Evolutionary conservation across 2,113 vertebrate genomes (phyloP).

Genomic region (Bos javanicus): DNA sequence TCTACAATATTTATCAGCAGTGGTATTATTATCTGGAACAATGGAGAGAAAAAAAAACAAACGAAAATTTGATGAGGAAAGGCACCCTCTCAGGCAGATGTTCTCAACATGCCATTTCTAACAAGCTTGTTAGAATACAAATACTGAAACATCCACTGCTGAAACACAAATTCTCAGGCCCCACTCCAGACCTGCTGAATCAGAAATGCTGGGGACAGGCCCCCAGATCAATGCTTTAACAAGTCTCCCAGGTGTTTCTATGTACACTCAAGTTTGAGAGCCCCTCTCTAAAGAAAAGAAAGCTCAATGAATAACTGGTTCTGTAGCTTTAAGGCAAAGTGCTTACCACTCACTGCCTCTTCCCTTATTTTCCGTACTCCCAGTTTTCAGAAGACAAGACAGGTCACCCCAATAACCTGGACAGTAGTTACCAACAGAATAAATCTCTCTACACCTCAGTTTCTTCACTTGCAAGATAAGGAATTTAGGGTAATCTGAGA

Average conservation of each 20-base stretch:
- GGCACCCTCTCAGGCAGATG: not conserved
- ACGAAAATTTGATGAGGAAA: not conserved
- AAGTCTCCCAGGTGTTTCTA: not conserved
- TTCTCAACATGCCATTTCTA: not conserved
- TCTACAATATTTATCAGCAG: conserved; percentile 15
- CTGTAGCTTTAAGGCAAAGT: not conserved
- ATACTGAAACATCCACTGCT: not conserved
- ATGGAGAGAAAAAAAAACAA: not conserved
- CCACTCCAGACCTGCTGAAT: not conserved
- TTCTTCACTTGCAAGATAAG: not conserved
- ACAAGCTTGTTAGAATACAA: not conserved
- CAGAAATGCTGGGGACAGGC: not conserved
- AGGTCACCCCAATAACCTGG: not conserved
- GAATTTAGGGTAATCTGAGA: not conserved
- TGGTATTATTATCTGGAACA: conserved; percentile 59
- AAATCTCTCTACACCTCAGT: not conserved
- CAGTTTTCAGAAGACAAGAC: not conserved
- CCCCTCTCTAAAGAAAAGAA: not conserved
- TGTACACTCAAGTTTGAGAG: not conserved
- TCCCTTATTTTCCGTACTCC: not conserved
- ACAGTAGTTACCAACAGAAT: not conserved
- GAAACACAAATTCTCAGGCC: not conserved
- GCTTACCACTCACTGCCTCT: not conserved
- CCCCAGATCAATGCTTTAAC: not conserved
- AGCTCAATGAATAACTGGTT: not conserved